Conservation (phyloP, 2,113 vertebrate species). For the Tonatia bakeri region DNA sequence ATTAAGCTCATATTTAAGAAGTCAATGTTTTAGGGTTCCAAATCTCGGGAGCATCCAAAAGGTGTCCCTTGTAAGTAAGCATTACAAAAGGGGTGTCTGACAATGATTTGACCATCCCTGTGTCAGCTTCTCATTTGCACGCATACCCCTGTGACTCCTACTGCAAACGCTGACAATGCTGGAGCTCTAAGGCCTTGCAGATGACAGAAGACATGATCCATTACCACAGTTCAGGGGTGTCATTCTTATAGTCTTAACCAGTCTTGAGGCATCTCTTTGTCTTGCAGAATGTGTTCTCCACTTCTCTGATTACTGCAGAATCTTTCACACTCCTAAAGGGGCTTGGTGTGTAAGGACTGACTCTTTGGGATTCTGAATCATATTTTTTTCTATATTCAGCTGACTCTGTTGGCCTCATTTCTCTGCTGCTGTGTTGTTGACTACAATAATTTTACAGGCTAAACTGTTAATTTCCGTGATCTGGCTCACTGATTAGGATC, state of each 20-base stretch:
- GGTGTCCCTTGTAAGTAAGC: background rate
- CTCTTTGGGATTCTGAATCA: background rate
- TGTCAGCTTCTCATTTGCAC: background rate
- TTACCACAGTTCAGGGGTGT: background rate
- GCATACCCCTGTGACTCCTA: background rate
- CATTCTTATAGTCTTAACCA: background rate
- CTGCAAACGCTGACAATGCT: background rate
- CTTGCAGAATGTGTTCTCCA: background rate
- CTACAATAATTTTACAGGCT: slow-evolving; percentile 46
- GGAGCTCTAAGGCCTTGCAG: background rate
- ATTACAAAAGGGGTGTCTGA: background rate
- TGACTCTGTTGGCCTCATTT: background rate
- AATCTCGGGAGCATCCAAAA: background rate
- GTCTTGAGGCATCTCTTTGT: background rate
- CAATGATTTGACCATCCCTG: background rate
- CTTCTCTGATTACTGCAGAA: background rate
- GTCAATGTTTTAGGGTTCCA: background rate
- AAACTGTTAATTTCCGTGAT: slow-evolving; percentile 41
- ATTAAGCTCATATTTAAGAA: background rate
- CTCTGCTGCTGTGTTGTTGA: slow-evolving; percentile 41
- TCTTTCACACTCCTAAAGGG: background rate
- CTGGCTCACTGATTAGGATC: slow-evolving; percentile 40
- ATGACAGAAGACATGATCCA: accelerated
- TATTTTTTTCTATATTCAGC: background rate
- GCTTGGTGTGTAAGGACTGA: background rate